Conservation (phyloP, 2,888 invertebrate species). For the Pherbina coryleti region DNA sequence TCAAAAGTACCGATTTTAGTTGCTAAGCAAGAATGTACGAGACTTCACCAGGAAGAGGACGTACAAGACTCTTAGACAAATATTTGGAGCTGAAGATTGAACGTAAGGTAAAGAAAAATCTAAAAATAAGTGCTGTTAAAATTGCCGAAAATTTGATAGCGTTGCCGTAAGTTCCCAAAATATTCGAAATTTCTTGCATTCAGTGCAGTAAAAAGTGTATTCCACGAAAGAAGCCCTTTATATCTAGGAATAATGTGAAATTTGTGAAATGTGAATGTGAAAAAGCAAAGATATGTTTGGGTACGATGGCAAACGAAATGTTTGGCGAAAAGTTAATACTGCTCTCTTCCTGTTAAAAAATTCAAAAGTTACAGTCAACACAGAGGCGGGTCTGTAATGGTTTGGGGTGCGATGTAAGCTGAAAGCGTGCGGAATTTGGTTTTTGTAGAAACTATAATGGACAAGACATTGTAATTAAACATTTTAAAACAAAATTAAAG, state of each 20-base stretch:
- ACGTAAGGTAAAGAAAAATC: conserved; percentile 24
- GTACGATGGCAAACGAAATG: conserved; percentile 7
- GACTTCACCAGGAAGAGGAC: conserved; percentile 24
- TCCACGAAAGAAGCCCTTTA: not conserved
- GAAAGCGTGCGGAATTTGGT: conserved; percentile 20
- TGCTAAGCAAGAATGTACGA: too few species aligned
- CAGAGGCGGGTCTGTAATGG: conserved; percentile 11
- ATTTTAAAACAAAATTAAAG: conserved; percentile 35
- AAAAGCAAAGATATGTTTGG: conserved; percentile 6
- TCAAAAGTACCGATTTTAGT: too few species aligned
- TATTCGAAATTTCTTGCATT: conserved; percentile 17
- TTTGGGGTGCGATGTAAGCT: conserved; percentile 26
- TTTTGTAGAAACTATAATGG: conserved; percentile 22
- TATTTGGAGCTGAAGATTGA: conserved; percentile 1
- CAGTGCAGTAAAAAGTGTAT: conserved; percentile 5
- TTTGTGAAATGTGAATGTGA: conserved; percentile 10
- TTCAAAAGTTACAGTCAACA: not conserved
- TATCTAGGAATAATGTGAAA: conserved; percentile 29
- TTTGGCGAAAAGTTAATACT: not conserved
- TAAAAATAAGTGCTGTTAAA: conserved; percentile 27
- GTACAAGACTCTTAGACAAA: conserved; percentile 12
- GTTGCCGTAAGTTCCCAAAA: conserved; percentile 15
- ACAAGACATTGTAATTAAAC: conserved; percentile 22
- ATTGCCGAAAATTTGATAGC: conserved; percentile 30
- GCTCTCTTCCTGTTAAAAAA: not conserved